These are phyloP conservation scores for Zeuzera pyrina DNA, from an alignment of 2,888 invertebrate species.

Conservation along the genomic window DNA sequence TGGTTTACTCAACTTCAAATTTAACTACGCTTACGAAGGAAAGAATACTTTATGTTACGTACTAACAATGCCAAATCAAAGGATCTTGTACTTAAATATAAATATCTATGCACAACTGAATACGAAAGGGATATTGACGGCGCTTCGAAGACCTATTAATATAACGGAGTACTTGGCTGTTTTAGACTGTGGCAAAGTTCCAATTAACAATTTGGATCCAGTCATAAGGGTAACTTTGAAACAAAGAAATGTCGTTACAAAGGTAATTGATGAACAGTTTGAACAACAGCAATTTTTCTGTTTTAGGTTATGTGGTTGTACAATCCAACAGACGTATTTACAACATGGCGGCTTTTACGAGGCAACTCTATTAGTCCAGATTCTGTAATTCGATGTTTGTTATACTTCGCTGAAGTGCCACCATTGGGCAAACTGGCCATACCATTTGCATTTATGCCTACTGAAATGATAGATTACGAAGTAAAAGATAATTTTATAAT, in stretches of 20 bases:
- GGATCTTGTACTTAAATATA: conserved; percentile 37
- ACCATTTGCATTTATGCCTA: conserved; percentile 61
- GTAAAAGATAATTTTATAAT: no score
- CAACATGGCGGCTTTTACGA: conserved; percentile 57
- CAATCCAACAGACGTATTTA: conserved; percentile 57
- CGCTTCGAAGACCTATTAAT: conserved; percentile 37
- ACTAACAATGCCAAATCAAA: conserved; percentile 50
- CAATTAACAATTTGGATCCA: conserved; percentile 63
- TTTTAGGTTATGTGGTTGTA: conserved; percentile 57
- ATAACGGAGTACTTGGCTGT: conserved; percentile 36
- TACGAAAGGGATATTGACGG: conserved; percentile 39
- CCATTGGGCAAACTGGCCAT: conserved; percentile 56
- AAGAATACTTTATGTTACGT: conserved; percentile 45
- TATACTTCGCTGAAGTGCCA: conserved; percentile 60
- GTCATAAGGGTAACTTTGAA: conserved; percentile 47
- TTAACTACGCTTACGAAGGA: conserved; percentile 41
- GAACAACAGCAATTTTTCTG: conserved; percentile 6
- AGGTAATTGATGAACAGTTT: neutral
- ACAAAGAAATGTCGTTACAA: neutral
- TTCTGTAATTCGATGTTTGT: conserved; percentile 43
- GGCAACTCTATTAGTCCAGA: conserved; percentile 38
- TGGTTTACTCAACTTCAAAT: conserved; percentile 34
- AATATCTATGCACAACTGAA: conserved; percentile 37
- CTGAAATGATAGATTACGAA: conserved; percentile 63
- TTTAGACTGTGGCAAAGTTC: conserved; percentile 57